Conservation (phyloP, 1,140 invertebrate species). For the Mamestra configurata region DNA sequence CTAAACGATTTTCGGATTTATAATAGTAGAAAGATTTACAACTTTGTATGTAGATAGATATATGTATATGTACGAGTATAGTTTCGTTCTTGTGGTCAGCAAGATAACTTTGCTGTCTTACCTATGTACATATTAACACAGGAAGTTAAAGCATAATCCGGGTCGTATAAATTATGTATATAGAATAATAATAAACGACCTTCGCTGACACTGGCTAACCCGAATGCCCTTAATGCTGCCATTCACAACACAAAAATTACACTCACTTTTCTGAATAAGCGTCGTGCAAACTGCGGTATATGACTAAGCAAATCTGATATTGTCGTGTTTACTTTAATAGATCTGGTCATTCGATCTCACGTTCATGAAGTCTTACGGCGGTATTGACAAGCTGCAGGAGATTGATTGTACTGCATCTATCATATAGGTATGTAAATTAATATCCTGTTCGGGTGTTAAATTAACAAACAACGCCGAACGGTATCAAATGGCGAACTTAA, state of each 20-base stretch:
- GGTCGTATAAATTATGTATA: slow-evolving; percentile 49
- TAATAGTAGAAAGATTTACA: too few species aligned
- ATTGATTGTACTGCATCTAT: slow-evolving; percentile 5
- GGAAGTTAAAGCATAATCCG: slow-evolving; percentile 27
- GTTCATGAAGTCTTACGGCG: slow-evolving; percentile 13
- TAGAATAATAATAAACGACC: slow-evolving; percentile 64
- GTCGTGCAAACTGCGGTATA: neutral
- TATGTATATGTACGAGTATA: too few species aligned
- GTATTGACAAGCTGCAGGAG: neutral
- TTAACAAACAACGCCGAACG: neutral
- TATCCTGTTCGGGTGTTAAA: slow-evolving; percentile 33
- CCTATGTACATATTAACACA: too few species aligned
- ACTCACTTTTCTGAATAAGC: slow-evolving; percentile 55
- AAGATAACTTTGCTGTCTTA: too few species aligned
- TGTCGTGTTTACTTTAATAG: slow-evolving; percentile 21
- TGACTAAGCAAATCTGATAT: slow-evolving; percentile 26
- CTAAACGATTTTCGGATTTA: too few species aligned
- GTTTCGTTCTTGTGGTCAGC: too few species aligned
- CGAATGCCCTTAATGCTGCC: slow-evolving; percentile 75
- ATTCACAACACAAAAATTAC: slow-evolving; percentile 74
- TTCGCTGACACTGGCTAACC: slow-evolving; percentile 62
- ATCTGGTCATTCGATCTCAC: slow-evolving; percentile 30
- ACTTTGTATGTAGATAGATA: too few species aligned
- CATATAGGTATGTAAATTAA: slow-evolving; percentile 12
- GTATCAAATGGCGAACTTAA: slow-evolving; percentile 20